These are phyloP conservation scores for Octonoba sinensis DNA, from an alignment of 2,888 invertebrate species.

Conservation along the genomic window DNA sequence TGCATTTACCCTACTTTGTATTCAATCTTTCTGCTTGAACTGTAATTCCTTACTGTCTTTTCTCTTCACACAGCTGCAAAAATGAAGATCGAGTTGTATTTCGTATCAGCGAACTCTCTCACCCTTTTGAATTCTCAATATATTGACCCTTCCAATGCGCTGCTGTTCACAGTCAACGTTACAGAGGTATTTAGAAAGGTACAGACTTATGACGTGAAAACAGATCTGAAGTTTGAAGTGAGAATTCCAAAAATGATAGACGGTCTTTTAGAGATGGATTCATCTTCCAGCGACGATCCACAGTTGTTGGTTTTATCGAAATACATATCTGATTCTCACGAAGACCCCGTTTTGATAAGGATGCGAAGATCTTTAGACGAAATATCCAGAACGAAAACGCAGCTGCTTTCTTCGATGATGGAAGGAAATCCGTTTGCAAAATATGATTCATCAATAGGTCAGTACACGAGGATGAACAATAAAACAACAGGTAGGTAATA, in stretches of 20 bases:
- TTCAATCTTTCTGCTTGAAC: too few relatives aligned
- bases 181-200: slow-evolving; percentile 10
- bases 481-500: too few relatives aligned
- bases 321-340: background rate
- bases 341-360: slow-evolving; percentile 16
- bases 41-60: background rate
- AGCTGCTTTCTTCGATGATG: too few relatives aligned
- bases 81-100: slow-evolving; percentile 12
- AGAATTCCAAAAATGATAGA: slow-evolving; percentile 1
- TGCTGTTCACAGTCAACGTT: slow-evolving; percentile 19
- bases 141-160: slow-evolving; percentile 13
- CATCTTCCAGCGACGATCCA: slow-evolving; percentile 12
- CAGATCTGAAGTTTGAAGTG: slow-evolving; percentile 5
- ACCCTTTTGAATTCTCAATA: background rate
- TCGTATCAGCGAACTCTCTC: background rate
- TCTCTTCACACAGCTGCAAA: background rate
- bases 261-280: background rate
- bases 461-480: too few relatives aligned
- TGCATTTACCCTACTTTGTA: too few relatives aligned
- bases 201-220: background rate
- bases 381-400: background rate
- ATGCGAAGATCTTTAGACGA: slow-evolving; percentile 32
- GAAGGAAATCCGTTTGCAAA: too few relatives aligned
- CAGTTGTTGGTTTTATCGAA: slow-evolving; percentile 46
- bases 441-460: too few relatives aligned